Evolutionary conservation across 1,140 invertebrate genomes (phyloP), one percentile per base, ranked within the genome.

Genomic region (Cydia pomonella): DNA sequence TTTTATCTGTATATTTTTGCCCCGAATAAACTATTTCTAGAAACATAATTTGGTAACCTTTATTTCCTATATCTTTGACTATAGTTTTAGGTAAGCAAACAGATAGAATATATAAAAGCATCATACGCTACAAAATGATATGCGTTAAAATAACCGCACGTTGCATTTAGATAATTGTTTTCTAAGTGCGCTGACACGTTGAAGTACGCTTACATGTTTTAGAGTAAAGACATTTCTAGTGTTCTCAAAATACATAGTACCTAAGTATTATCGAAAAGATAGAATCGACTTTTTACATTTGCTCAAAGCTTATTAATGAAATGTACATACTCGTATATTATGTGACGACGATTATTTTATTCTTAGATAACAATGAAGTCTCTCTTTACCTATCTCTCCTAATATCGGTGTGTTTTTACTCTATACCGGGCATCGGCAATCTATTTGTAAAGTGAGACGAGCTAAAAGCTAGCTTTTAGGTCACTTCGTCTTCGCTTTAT

Each of bases 381-480:
- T n/a, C 53, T 23, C 21, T 50, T 50, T n/a, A n/a, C 47, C 47
- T n/a, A 59, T 23, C 53, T 12, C 53, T 23, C 53, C 7, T 23
- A 23, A 23, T 23, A 59, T 59, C 18, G 23, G 53, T 59, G 9
- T 59, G 53, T 23, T 23, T 23, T 59, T 59, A 59, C 53, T 59
- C 53, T 23, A 23, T 59, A 21, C 18, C 53, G 5, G 0, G 21
- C 53, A 23, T 59, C 21, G 53, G 53, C 21, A 59, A 10, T 87
- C 84, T 87, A 88, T 88, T 88, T 82, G 83, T 82, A 79, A 80
- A 85, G 79, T 74, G 81, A 82, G 82, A 78, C 75, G 80, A 82
- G 82, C 81, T 88, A 88, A 88, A 88, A 87, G 84, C 47, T 27
- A 29, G 82, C 81, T 87, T 89, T 82, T 89, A 87, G 87, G 84